Base-by-base conservation (phyloP, 1,140 invertebrate species). In the Bradysia coprophila region DNA sequence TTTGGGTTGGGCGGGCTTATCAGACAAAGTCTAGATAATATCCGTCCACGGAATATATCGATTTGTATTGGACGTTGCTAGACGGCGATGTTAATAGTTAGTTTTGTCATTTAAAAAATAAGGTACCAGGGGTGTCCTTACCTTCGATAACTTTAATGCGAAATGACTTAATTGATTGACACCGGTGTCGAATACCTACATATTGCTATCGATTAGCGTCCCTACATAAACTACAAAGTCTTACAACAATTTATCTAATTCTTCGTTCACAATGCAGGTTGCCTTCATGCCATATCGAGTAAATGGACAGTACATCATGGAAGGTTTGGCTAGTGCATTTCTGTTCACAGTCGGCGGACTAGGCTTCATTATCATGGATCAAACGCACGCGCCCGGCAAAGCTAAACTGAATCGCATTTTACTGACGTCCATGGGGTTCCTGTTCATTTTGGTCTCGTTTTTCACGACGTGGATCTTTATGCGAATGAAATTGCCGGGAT, bases 281-380 rank as follows among this genome's bases (percentile, higher is more conserved):
- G 93, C 93, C 2, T 97, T 98, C 59, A 95, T 98, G 91, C 91
- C 92, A 1, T 95, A 96, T 59, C 67, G 94, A 51, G 91, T 98
- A 0, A 98, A 98, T 67, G 94, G 92, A 0, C 93, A 98, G 61
- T 98, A 97, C 56, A 98, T 98, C 31, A 94, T 98, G 87, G 93
- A 98, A 70, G 94, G 94, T 1, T 63, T 98, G 43, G 93, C 93
- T 11, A 90, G 91, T 20, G 93, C 89, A 63, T 97, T 98, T 55
- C 68, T 98, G 4, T 98, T 98, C 61, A 91, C 89, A 1, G 67
- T 96, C 33, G 93, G 94, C 38, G 92, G 92, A 2, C 63, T 98
- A 21, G 95, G 95, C 4, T 97, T 98, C 63, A 90, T 98, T 9
- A 82, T 98, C 44, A 64, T 98, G 37, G 94, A 98, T 61, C 78